Evolutionary conservation across 2,797 vertebrate genomes (phyloP), one percentile per base, ranked within the genome.

Genomic region (Bradypodion pumilum): DNA sequence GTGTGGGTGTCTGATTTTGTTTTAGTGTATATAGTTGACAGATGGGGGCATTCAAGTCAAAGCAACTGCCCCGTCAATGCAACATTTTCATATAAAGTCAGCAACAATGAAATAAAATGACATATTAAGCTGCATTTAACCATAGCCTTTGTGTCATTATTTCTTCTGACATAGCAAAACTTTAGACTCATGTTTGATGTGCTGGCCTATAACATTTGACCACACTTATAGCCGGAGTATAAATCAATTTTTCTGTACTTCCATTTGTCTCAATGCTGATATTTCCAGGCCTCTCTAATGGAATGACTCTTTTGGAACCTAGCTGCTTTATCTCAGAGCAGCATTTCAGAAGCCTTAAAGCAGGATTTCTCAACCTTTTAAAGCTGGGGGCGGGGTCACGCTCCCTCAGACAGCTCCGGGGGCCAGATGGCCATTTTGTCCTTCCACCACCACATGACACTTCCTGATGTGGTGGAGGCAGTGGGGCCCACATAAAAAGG

Each of bases 161-260:
- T 95, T 56, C 94, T 90, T 86, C 83, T 91, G 81, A 65, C 75
- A 81, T 16, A 83, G 72, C 73, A 87, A 68, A 84, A 85, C 72
- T 91, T 77, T 23, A 83, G 83, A 92, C 91, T 87, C 76, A 7
- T 93, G 77, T 94, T 93, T 94, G 90, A 95, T 90, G 89, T 89
- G 87, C 89, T 93, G 87, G 89, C 89, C 92, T 95, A 85, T 95
- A 95, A 94, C 92, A 90, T 95, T 95, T 95, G 94, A 95, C 93
- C 93, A 94, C 93, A 92, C 92, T 95, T 94, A 94, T 68, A 90
- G 83, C 90, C 88, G 92, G 94, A 96, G 93, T 95, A 91, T 93
- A 95, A 96, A 96, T 96, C 95, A 95, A 95, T 96, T 96, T 70
- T 94, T 95, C 94, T 93, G 89, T 90, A 91, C 90, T 93, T 86